Conservation (phyloP, 1,140 invertebrate species). For the Coenobita brevimanus region DNA sequence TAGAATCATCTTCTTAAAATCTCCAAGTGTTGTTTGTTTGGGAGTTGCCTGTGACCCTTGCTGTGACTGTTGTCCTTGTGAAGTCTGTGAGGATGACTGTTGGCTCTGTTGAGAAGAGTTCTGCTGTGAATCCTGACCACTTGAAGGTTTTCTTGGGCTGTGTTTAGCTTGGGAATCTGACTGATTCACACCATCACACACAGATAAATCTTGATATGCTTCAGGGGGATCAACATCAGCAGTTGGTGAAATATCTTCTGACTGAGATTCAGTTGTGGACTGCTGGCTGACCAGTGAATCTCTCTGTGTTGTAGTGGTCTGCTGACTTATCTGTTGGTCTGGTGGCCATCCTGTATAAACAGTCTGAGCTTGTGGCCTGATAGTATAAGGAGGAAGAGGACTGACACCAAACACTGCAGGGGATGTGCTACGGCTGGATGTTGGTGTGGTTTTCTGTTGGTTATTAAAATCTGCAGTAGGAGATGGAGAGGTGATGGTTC, state of each 20-base stretch:
- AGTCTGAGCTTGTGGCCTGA: slow-evolving; percentile 63
- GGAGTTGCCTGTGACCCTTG: slow-evolving; percentile 47
- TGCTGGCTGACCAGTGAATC: slow-evolving; percentile 15
- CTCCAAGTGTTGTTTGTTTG: slow-evolving; percentile 66
- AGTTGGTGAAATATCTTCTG: slow-evolving; percentile 60
- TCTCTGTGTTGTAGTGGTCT: slow-evolving; percentile 7
- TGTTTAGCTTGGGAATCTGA: slow-evolving; percentile 31
- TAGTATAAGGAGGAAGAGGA: slow-evolving; percentile 62
- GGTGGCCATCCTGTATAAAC: slow-evolving; percentile 50
- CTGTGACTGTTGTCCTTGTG: background rate
- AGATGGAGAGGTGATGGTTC: slow-evolving; percentile 24
- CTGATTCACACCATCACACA: slow-evolving; percentile 10
- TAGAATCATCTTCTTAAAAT: slow-evolving; percentile 70
- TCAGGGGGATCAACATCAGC: slow-evolving; percentile 55
- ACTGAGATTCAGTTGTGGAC: slow-evolving; percentile 27
- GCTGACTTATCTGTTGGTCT: slow-evolving; percentile 40
- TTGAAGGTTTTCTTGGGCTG: slow-evolving; percentile 32
- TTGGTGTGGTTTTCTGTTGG: slow-evolving; percentile 58
- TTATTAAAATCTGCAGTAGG: slow-evolving; percentile 19
- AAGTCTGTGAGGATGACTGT: background rate
- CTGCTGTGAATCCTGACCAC: slow-evolving; percentile 34
- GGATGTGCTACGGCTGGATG: slow-evolving; percentile 66
- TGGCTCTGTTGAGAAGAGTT: slow-evolving; percentile 11
- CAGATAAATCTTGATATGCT: slow-evolving; percentile 53
- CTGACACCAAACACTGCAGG: slow-evolving; percentile 69